Conservation (phyloP, 2,888 invertebrate species). For the Caenorhabditis macrosperma region DNA sequence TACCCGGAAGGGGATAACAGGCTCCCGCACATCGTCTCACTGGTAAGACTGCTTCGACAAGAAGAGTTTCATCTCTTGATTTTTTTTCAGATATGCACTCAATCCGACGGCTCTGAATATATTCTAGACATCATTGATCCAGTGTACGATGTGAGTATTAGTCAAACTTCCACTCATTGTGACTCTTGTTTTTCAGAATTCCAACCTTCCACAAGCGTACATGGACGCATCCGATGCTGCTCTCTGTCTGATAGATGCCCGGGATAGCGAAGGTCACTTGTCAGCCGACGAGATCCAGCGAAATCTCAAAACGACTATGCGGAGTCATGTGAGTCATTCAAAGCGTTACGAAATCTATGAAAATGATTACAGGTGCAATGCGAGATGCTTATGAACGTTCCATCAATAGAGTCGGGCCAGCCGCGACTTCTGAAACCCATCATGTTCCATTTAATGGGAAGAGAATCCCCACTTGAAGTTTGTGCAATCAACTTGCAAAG, state of each 20-base stretch:
- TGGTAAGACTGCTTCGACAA: constrained; percentile 7
- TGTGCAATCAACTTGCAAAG: constrained; percentile 10
- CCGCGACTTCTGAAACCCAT: background rate
- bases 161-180: background rate
- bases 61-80: background rate
- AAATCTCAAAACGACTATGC: constrained; percentile 26
- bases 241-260: constrained; percentile 33
- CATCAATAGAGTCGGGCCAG: constrained; percentile 13
- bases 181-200: constrained; percentile 22
- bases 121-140: constrained; percentile 56
- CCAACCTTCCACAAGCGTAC: constrained; percentile 46
- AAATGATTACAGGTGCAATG: constrained; percentile 26
- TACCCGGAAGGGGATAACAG: constrained; percentile 54
- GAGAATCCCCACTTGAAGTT: constrained; percentile 21
- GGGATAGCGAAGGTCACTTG: constrained; percentile 34
- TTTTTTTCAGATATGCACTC: constrained; percentile 27
- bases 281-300: constrained; percentile 50
- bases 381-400: constrained; percentile 46
- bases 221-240: constrained; percentile 52
- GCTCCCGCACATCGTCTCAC: constrained; percentile 45
- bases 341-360: background rate
- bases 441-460: constrained; percentile 17
- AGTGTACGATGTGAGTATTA: constrained; percentile 47
- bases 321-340: constrained; percentile 2
- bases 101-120: constrained; percentile 5